phyloP scores from a whole-genome alignment of 2,113 vertebrate genomes.

The Hypocryptadius cinnamomeus region DNA sequence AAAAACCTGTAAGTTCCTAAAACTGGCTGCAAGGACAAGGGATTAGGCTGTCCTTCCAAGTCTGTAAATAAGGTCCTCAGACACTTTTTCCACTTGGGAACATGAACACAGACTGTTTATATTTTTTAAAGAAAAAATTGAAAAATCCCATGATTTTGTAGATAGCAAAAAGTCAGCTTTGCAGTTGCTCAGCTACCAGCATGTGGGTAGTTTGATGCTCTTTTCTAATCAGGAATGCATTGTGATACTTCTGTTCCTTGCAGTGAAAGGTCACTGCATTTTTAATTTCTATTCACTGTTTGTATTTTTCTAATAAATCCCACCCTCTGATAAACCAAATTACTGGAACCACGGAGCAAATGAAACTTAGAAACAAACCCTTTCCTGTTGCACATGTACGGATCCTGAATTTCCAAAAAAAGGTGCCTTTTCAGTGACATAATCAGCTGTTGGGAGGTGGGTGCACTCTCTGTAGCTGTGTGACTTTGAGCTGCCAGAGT shows the following conservation, averaged over 20 bases:
- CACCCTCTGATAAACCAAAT: not conserved
- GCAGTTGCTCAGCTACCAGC: constrained; percentile 22
- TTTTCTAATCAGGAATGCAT: constrained; percentile 34
- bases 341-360: not conserved
- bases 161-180: constrained; percentile 3
- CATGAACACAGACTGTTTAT: constrained; percentile 17
- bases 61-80: constrained; percentile 57
- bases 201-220: constrained; percentile 30
- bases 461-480: not conserved
- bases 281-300: not conserved
- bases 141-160: not conserved
- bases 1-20: constrained; percentile 49
- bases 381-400: not conserved
- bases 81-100: constrained; percentile 54
- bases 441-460: not conserved
- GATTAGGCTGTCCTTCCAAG: constrained; percentile 53
- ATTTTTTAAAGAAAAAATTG: not conserved
- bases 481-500: not conserved
- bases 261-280: constrained; percentile 14
- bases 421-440: not conserved
- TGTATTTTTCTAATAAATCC: constrained; percentile 32
- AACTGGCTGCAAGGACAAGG: constrained; percentile 40
- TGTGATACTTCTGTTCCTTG: constrained; percentile 9
- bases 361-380: not conserved
- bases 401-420: not conserved